These are phyloP conservation scores for Tachycineta bicolor DNA, from an alignment of 2,113 vertebrate genomes.

Conservation along the genomic window DNA sequence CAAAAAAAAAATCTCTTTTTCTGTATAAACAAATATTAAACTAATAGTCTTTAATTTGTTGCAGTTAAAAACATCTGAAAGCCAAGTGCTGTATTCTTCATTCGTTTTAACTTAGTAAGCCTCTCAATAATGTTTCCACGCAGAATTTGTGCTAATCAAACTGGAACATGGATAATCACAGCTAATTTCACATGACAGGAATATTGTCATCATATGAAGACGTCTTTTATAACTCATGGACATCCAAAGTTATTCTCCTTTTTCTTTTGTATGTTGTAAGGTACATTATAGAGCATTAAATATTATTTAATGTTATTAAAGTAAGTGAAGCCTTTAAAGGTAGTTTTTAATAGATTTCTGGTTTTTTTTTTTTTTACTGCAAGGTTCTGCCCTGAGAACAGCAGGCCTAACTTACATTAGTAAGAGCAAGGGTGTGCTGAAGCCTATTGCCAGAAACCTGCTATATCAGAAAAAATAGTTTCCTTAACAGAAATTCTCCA, in stretches of 20 bases:
- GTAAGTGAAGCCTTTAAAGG: background rate
- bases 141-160: background rate
- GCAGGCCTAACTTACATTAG: background rate
- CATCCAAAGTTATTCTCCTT: background rate
- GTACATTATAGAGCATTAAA: background rate
- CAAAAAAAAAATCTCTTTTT: background rate
- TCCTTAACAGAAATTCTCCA: background rate
- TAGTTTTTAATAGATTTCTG: background rate
- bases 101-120: background rate
- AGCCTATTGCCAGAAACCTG: constrained; percentile 12
- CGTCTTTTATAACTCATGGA: background rate
- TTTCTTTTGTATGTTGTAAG: background rate
- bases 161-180: background rate
- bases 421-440: background rate
- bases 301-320: background rate
- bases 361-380: background rate
- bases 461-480: background rate
- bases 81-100: background rate
- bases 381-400: background rate
- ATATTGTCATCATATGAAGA: background rate
- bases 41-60: background rate
- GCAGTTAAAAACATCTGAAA: background rate
- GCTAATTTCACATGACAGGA: background rate
- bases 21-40: background rate
- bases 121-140: background rate